phyloP scores from a whole-genome alignment of 2,888 invertebrate genomes.

The Antitype chi region DNA sequence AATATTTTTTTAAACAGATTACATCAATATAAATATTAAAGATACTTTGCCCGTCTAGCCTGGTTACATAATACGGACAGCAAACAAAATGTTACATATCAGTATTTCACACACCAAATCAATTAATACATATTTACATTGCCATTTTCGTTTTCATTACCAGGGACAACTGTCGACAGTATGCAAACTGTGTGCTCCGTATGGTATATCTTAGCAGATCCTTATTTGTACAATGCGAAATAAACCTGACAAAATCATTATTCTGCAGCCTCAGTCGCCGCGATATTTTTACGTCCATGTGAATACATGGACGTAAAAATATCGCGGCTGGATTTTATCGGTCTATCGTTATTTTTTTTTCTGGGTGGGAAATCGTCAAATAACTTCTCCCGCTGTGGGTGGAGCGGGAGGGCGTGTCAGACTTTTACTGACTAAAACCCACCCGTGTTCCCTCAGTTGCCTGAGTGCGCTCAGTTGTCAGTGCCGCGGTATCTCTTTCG shows the following conservation, averaged over 20 bases:
- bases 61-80: neutral
- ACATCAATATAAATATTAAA: constrained; percentile 1
- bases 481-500: too few species aligned
- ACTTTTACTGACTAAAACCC: too few species aligned
- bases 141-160: constrained; percentile 8
- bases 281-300: too few species aligned
- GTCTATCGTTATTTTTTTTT: too few species aligned
- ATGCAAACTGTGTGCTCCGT: neutral
- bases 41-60: constrained; percentile 2
- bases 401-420: too few species aligned
- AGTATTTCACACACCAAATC: constrained; percentile 26
- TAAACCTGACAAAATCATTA: neutral
- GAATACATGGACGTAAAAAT: too few species aligned
- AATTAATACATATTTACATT: constrained; percentile 16
- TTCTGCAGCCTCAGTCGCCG: neutral
- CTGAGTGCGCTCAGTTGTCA: too few species aligned
- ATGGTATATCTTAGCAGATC: constrained; percentile 8
- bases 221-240: constrained; percentile 10
- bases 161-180: neutral
- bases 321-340: too few species aligned
- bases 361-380: too few species aligned
- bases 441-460: too few species aligned
- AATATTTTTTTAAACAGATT: neutral
- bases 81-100: constrained; percentile 1
- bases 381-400: too few species aligned